These are phyloP conservation scores for Aurelia coerulea DNA, from an alignment of 30 jellyfish, hydroid and myxozoan genomes.

Conservation along the genomic window DNA sequence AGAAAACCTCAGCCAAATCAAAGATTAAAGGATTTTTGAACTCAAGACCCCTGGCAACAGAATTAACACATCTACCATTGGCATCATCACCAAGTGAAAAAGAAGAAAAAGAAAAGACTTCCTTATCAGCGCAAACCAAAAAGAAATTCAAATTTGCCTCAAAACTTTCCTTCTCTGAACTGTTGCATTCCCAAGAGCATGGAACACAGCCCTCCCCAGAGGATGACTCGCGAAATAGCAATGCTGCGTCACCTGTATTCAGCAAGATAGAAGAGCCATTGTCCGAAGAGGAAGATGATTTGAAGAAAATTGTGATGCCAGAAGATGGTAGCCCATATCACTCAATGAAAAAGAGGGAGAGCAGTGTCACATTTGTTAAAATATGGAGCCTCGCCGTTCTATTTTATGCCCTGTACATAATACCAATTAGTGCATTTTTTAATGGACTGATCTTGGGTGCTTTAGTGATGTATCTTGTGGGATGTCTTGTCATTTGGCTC, in stretches of 20 bases:
- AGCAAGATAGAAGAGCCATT: constrained; percentile 49
- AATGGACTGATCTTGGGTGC: constrained; percentile 72
- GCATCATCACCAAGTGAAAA: constrained; percentile 25
- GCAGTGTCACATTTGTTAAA: constrained; percentile 22
- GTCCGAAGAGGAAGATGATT: constrained; percentile 50
- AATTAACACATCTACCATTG: constrained; percentile 74
- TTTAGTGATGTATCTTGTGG: constrained; percentile 68
- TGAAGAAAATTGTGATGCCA: background rate
- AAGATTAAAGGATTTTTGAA: constrained; percentile 66
- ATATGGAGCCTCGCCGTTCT: constrained; percentile 62
- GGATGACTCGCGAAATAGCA: constrained; percentile 23
- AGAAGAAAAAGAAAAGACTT: constrained; percentile 21
- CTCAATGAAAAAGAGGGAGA: background rate
- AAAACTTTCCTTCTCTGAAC: constrained; percentile 83
- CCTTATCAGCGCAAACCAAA: constrained; percentile 54
- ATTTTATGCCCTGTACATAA: constrained; percentile 38
- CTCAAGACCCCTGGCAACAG: constrained; percentile 71
- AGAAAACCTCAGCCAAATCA: constrained; percentile 39
- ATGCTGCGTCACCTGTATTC: constrained; percentile 47
- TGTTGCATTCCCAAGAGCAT: constrained; percentile 80
- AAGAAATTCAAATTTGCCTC: constrained; percentile 55
- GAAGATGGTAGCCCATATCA: constrained; percentile 13
- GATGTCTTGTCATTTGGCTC: constrained; percentile 83
- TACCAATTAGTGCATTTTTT: constrained; percentile 42
- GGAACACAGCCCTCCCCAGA: constrained; percentile 54